Evolutionary conservation across 2,797 vertebrate species (phyloP).

Genomic region (Podarcis lilfordi): DNA sequence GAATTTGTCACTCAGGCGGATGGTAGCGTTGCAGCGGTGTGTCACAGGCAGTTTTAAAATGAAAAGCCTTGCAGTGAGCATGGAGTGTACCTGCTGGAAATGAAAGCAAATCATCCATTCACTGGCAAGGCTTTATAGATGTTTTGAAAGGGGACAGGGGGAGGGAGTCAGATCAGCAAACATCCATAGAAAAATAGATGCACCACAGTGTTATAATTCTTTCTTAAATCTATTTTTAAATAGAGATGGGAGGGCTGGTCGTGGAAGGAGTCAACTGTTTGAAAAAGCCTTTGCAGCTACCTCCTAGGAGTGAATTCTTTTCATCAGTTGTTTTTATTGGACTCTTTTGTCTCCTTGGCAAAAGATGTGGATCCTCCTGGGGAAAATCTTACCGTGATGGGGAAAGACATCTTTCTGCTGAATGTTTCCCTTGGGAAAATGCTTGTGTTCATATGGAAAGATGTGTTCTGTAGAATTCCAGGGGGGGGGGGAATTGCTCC

Average conservation of each 20-base stretch:
- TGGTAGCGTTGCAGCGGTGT: constrained; percentile 35
- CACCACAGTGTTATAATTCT: constrained; percentile 16
- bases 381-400: neutral
- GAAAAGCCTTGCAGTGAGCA: constrained; percentile 54
- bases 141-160: constrained; percentile 4
- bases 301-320: constrained; percentile 10
- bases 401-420: constrained; percentile 8
- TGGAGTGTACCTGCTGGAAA: constrained; percentile 55
- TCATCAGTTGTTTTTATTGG: constrained; percentile 36
- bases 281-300: neutral
- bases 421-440: constrained; percentile 6
- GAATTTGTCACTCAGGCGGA: constrained; percentile 60
- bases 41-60: constrained; percentile 61
- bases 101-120: constrained; percentile 44
- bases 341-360: neutral
- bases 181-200: constrained; percentile 35
- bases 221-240: constrained; percentile 42
- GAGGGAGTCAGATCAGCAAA: neutral
- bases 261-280: neutral
- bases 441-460: neutral
- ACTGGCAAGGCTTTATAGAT: constrained; percentile 49
- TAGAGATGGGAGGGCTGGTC: neutral
- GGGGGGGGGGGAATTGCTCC: neutral
- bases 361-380: neutral
- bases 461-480: neutral